phyloP scores from a whole-genome alignment of 2,797 vertebrate species.

The Malacoctenus gilli region DNA sequence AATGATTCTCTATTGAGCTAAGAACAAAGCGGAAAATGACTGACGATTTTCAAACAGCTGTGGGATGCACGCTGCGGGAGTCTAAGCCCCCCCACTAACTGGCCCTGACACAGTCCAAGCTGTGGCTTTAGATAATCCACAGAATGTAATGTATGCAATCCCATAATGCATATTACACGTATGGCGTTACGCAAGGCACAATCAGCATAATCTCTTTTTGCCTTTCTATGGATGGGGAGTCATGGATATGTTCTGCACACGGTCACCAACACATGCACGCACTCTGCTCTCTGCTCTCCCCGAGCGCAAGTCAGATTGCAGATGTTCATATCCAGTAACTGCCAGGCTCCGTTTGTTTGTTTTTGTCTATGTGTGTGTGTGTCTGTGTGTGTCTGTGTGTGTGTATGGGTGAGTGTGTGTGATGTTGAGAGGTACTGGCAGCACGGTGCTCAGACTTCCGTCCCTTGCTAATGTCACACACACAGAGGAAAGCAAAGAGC shows the following conservation, averaged over 20 bases:
- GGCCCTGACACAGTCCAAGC: conserved; percentile 25
- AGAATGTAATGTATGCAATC: conserved; percentile 66
- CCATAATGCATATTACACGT: conserved; percentile 62
- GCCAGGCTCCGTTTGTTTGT: conserved; percentile 57
- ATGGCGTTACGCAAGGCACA: conserved; percentile 58
- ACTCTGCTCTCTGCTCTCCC: conserved; percentile 30
- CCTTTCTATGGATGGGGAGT: conserved; percentile 36
- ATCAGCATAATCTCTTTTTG: conserved; percentile 49
- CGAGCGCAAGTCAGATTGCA: conserved; percentile 55
- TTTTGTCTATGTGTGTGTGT: conserved; percentile 28
- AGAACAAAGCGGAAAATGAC: conserved; percentile 9
- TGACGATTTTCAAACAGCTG: not conserved
- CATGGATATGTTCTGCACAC: conserved; percentile 39
- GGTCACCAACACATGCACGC: conserved; percentile 11
- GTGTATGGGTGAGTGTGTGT: conserved; percentile 30
- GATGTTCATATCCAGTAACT: conserved; percentile 66
- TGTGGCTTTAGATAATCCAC: conserved; percentile 54
- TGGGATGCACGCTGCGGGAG: conserved; percentile 10
- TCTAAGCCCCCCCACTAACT: conserved; percentile 33
- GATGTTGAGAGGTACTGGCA: conserved; percentile 69
- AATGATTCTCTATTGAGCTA: conserved; percentile 11
- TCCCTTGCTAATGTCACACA: conserved; percentile 68
- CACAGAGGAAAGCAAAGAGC: conserved; percentile 55
- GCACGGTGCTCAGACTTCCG: conserved; percentile 55
- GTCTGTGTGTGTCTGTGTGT: conserved; percentile 26